Evolutionary conservation across 2,113 vertebrate species (phyloP), one percentile per base, ranked within the genome.

Genomic region (Syrmaticus mikado): DNA sequence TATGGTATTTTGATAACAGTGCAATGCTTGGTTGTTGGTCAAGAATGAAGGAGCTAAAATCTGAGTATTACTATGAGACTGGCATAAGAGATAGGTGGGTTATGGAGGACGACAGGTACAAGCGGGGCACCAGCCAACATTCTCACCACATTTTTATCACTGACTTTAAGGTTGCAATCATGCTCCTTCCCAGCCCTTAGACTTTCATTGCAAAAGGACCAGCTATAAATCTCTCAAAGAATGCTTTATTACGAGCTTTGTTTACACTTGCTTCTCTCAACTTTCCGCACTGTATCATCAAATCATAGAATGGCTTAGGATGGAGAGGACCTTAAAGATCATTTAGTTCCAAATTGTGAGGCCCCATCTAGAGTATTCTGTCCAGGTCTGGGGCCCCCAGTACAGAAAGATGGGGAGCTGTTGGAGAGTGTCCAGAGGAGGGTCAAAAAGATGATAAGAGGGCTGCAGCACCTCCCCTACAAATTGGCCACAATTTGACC

Each of bases 1-100:
- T 2, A 46, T 10, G 15, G 3, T 10, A 16, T 38, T 57, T 64
- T 58, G 6, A 21, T 10, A 38, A 4, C 11, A 19, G 10, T 70
- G 12, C 15, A 64, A 50, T 36, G 57, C 1, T 6, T 45, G 13
- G 2, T 8, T 73, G 5, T 13, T 74, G 27, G 15, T 46, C 14
- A 55, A 74, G 50, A 73, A 70, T 74, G 40, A 30, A 82, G 4
- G 4, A 73, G 22, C 8, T 60, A 6, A 5, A 41, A 40, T 8
- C 24, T 79, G 57, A 83, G 19, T 38, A 66, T 5, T 57, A 27
- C 10, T 34, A 41, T 1, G 6, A 65, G 27, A 32, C 2, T 24
- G 28, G 20, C 13, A 7, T 1, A 38, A 15, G 12, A 65, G 6
- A 40, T 4, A 21, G 5, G 10, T 3, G 7, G 0, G 0, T 85